phyloP scores from a whole-genome alignment of 1,140 invertebrate species.

The Saxidomus purpurata region DNA sequence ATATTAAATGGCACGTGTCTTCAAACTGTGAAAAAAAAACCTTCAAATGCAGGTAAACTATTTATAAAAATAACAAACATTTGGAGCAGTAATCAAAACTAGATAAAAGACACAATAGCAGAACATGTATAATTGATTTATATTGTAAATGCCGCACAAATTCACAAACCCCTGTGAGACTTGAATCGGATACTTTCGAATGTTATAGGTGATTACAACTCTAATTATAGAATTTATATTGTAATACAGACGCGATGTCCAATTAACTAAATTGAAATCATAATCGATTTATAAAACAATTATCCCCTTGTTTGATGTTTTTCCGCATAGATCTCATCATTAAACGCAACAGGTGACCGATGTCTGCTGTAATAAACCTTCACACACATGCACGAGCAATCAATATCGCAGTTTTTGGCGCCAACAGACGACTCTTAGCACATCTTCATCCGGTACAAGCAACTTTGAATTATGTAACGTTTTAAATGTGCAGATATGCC shows the following conservation, averaged over 20 bases:
- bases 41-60: too few relatives aligned
- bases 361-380: neutral
- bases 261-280: constrained; percentile 21
- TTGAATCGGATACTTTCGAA: too few relatives aligned
- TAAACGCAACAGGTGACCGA: neutral
- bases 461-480: too few relatives aligned
- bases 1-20: too few relatives aligned
- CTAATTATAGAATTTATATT: neutral
- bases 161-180: neutral
- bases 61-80: too few relatives aligned
- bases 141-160: too few relatives aligned
- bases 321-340: neutral
- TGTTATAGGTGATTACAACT: neutral
- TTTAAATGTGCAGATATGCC: too few relatives aligned
- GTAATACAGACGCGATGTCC: neutral
- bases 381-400: neutral
- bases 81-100: too few relatives aligned
- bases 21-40: too few relatives aligned
- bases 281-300: constrained; percentile 8
- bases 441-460: neutral
- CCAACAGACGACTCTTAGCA: neutral
- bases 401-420: neutral
- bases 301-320: constrained; percentile 4
- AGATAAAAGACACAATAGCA: too few relatives aligned
- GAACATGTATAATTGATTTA: too few relatives aligned